phyloP scores from a whole-genome alignment of 2,113 vertebrate genomes.

The Pionites leucogaster region DNA sequence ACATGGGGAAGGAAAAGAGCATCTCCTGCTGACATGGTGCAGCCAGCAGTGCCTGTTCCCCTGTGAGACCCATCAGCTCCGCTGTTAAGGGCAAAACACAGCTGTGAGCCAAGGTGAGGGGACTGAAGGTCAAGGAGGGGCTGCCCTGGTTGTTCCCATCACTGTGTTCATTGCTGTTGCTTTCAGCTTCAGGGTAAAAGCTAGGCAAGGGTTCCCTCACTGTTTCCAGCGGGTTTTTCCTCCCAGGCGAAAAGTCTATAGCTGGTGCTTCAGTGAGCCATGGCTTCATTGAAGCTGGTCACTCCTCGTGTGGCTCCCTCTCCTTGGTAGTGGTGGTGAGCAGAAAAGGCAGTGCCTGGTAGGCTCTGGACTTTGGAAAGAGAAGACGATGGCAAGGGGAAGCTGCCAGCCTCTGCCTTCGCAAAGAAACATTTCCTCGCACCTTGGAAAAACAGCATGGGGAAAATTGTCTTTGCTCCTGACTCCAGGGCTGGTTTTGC shows the following conservation, averaged over 20 bases:
- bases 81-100: background rate
- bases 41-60: background rate
- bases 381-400: fast-evolving
- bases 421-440: background rate
- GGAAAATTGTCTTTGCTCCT: background rate
- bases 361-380: background rate
- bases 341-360: background rate
- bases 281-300: background rate
- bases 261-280: background rate
- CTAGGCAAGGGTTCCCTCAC: background rate
- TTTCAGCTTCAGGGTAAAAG: background rate
- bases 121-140: background rate
- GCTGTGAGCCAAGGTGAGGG: background rate
- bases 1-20: background rate
- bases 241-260: background rate
- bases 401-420: background rate
- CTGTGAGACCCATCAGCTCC: background rate
- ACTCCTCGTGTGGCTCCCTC: background rate
- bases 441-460: fast-evolving
- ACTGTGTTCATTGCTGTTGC: background rate
- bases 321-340: background rate
- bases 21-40: background rate
- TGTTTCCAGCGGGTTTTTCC: background rate
- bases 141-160: background rate
- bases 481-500: background rate